Percentiles rank a stretch among this genome's conserved stretches.
Conservation (phyloP, 2,113 vertebrate species). For the Martes martes region DNA sequence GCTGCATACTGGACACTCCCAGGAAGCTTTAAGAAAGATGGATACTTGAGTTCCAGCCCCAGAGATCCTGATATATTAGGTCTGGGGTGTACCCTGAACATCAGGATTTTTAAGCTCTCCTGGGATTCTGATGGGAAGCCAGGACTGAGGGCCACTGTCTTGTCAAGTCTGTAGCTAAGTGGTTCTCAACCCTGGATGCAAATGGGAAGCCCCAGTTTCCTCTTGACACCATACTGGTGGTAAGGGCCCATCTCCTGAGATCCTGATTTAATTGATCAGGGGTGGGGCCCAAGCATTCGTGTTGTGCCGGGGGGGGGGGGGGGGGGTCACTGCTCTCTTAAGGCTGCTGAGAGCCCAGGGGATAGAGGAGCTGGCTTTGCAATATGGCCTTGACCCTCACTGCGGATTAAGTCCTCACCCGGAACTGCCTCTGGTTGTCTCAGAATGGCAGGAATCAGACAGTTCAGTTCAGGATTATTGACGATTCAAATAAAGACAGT, state of each 20-base stretch:
- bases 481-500: neutral
- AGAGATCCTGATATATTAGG: neutral
- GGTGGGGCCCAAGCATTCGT: fast-evolving
- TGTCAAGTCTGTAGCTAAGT: neutral
- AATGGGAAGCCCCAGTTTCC: neutral
- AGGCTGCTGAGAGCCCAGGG: neutral
- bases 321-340: neutral
- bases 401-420: neutral
- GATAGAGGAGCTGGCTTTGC: neutral
- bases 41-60: neutral
- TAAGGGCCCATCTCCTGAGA: neutral
- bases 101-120: neutral
- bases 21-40: neutral
- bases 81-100: neutral
- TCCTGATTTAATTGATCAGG: neutral
- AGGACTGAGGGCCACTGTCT: neutral
- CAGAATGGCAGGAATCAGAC: neutral
- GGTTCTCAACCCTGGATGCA: neutral
- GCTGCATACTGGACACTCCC: neutral
- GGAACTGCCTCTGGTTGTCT: neutral
- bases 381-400: neutral
- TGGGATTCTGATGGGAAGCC: neutral
- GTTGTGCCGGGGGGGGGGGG: fast-evolving
- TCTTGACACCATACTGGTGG: neutral
- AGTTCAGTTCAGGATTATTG: neutral